These are phyloP conservation scores for Aleiodes leptofemur DNA, from an alignment of 2,888 invertebrate species.

Conservation along the genomic window DNA sequence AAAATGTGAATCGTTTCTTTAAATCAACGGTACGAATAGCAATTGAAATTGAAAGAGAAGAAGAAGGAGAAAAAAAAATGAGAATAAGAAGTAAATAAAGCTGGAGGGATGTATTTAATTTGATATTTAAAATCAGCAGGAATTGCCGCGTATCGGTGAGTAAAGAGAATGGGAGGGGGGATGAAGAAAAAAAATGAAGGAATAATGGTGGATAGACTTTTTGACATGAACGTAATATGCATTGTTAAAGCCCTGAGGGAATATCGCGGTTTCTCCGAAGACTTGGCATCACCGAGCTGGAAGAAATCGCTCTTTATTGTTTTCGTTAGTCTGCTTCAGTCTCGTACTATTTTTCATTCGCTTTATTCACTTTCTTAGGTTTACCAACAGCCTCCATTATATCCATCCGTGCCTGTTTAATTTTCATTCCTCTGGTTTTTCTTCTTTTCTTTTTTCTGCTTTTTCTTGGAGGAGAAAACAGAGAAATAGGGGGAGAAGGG, in stretches of 20 bases:
- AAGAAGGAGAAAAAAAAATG: not conserved
- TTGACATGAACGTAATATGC: slow-evolving; percentile 28
- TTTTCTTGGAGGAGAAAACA: slow-evolving; percentile 49
- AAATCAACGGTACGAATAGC: not conserved
- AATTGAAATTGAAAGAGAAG: not conserved
- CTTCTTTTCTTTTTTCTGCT: slow-evolving; percentile 34
- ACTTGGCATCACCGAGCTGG: slow-evolving; percentile 54
- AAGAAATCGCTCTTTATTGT: slow-evolving; percentile 72
- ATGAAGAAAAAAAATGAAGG: not conserved
- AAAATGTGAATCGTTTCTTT: slow-evolving; percentile 2
- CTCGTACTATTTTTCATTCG: slow-evolving; percentile 56
- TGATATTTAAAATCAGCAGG: not conserved
- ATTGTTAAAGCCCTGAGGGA: slow-evolving; percentile 26
- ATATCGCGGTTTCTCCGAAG: slow-evolving; percentile 37
- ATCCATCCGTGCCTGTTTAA: slow-evolving; percentile 11
- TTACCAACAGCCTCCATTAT: slow-evolving; percentile 25
- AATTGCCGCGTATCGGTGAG: not conserved
- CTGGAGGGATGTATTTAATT: not conserved
- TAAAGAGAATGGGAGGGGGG: not conserved
- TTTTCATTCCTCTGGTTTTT: slow-evolving; percentile 44
- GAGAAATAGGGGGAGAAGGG: not conserved
- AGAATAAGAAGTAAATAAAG: too few species aligned
- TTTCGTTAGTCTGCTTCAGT: slow-evolving; percentile 66
- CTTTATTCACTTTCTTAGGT: slow-evolving; percentile 40
- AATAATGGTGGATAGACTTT: not conserved